Evolutionary conservation across 1,140 invertebrate genomes (phyloP), one percentile per base, ranked within the genome.

Genomic region (Daktulosphaira vitifoliae): DNA sequence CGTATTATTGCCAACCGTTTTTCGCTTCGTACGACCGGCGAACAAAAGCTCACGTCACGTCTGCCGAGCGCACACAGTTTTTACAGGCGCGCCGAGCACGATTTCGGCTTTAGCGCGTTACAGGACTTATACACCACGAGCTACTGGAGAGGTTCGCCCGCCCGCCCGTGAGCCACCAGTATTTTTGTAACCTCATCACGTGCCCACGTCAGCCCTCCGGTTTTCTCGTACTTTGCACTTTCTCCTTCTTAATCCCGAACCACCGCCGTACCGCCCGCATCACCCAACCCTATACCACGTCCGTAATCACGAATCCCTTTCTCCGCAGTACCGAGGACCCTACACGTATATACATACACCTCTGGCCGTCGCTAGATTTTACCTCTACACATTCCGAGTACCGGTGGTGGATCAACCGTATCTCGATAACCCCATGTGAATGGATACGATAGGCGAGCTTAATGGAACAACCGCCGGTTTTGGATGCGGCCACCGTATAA

Each of bases 231-330:
- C 53, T 56, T 56, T 42, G 53, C 53, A 56, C 53, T 56, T 44
- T 56, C 53, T 56, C 53, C 38, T 25, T 42, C 53, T 56, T 56
- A 56, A 56, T 56, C 53, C 53, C n/a, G 15, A 16, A 25, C 23
- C 20, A 2, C 6, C 37, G 22, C 16, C 3, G 2, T 42, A 38
- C 37, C 53, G 29, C 15, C 15, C 46, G 51, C 33, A 1, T 25
- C 16, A 6, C 22, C 38, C 48, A 26, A 20, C 5, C 13, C 25
- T 16, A 22, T 11, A 51, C 13, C 38, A 44, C 38, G 53, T 56
- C 53, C 53, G 53, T 37, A 56, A 56, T 56, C 53, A 56, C 53
- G 53, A 56, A 56, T 56, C 53, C 53, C 53, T 56, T 56, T 56
- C 39, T n/a, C 46, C n/a, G 9, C 7, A 11, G 26, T 9, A 11